A percentile compares a stretch with the other conserved stretches of the same genome.
These are phyloP conservation scores for Ifrita kowaldi DNA, from an alignment of 2,113 vertebrate genomes.

Conservation along the genomic window DNA sequence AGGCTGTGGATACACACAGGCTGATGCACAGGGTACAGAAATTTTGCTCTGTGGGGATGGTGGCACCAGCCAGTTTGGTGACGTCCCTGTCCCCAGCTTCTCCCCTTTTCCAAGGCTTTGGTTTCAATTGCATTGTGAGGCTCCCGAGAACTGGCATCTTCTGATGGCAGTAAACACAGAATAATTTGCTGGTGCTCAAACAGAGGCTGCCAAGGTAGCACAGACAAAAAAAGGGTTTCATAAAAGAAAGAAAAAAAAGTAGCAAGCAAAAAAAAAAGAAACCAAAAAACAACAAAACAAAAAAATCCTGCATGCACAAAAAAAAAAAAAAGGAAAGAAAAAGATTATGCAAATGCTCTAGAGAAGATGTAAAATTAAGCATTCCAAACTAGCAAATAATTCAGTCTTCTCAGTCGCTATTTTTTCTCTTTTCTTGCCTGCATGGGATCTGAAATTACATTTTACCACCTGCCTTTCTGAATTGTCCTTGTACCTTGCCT, in stretches of 20 bases:
- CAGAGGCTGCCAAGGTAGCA: not conserved
- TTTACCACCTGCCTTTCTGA: constrained; percentile 19
- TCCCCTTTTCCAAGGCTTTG: not conserved
- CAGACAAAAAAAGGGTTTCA: not conserved
- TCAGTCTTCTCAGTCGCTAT: not conserved
- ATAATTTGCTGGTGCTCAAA: not conserved
- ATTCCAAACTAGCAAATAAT: not conserved
- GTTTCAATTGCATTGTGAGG: not conserved
- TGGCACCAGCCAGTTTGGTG: not conserved
- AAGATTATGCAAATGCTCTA: constrained; percentile 25
- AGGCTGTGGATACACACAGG: not conserved
- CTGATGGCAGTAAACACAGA: not conserved
- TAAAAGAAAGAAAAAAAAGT: not conserved
- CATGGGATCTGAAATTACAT: not conserved
- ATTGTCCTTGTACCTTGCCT: not conserved
- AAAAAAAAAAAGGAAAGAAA: not conserved
- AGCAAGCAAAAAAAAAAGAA: not conserved
- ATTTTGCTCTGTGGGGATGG: not conserved
- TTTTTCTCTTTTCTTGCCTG: not conserved
- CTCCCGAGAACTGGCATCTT: not conserved
- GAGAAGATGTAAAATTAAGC: constrained; percentile 28
- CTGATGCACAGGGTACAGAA: not conserved
- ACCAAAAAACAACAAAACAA: not conserved
- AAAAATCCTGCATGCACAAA: not conserved
- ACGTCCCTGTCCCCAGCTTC: not conserved